A percentile compares a stretch with the other conserved stretches of the same genome.
These are phyloP conservation scores for Reinhardtius hippoglossoides DNA, from an alignment of 2,113 vertebrate species.

Conservation along the genomic window DNA sequence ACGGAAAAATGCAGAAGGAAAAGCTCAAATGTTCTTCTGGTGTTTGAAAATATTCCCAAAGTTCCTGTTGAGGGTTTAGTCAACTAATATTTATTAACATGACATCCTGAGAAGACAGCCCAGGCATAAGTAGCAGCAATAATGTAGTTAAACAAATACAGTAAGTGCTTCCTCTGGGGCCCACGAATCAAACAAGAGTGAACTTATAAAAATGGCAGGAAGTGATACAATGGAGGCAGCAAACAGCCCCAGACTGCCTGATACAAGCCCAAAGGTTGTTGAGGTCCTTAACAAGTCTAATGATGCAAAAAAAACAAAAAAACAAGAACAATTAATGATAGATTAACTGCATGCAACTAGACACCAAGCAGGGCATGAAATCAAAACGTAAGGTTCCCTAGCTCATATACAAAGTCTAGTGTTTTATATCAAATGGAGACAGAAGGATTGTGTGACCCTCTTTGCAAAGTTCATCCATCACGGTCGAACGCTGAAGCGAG, in stretches of 20 bases:
- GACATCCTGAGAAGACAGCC: slow-evolving; percentile 48
- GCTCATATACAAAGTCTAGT: slow-evolving; percentile 30
- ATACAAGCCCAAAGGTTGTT: slow-evolving; percentile 17
- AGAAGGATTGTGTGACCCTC: slow-evolving; percentile 35
- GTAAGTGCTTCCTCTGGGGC: slow-evolving; percentile 20
- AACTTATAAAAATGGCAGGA: slow-evolving; percentile 25
- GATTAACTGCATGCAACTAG: slow-evolving; percentile 27
- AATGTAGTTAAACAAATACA: slow-evolving; percentile 50
- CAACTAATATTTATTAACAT: slow-evolving; percentile 79
- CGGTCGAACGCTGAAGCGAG: slow-evolving; percentile 16
- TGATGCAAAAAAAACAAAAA: neutral
- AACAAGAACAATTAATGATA: slow-evolving; percentile 10
- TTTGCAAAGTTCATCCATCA: slow-evolving; percentile 25
- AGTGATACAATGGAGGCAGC: slow-evolving; percentile 27
- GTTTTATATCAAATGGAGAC: slow-evolving; percentile 52
- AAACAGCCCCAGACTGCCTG: slow-evolving; percentile 13
- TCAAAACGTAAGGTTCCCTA: slow-evolving; percentile 39
- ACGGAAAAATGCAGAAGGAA: neutral
- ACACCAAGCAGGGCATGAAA: slow-evolving; percentile 18
- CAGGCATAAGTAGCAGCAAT: slow-evolving; percentile 69
- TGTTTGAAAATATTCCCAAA: slow-evolving; percentile 7
- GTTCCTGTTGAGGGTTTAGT: slow-evolving; percentile 38
- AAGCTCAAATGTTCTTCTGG: neutral
- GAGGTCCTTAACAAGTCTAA: slow-evolving; percentile 1
- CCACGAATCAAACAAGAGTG: neutral